These are phyloP conservation scores for Nebria salina DNA, from an alignment of 2,888 invertebrate genomes.

Conservation along the genomic window DNA sequence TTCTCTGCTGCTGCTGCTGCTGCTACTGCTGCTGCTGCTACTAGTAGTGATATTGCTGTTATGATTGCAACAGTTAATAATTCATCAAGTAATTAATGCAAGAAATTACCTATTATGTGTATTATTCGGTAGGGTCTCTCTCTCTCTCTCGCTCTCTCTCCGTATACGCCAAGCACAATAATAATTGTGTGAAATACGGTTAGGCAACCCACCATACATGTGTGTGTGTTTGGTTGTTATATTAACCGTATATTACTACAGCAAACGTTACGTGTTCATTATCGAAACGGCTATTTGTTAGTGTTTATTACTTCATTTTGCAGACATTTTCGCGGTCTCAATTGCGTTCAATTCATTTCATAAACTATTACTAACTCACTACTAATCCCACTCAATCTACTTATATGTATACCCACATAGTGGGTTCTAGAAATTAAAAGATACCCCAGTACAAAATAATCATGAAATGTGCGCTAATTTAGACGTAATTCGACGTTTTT, in stretches of 20 bases:
- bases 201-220: constrained; percentile 49
- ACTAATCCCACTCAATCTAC: too few relatives aligned
- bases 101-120: constrained; percentile 66
- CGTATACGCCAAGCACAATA: neutral
- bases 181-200: constrained; percentile 52
- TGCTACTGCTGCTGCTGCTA: constrained; percentile 55
- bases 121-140: constrained; percentile 59
- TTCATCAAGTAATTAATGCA: constrained; percentile 66
- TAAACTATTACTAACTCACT: neutral
- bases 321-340: neutral
- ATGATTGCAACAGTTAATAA: constrained; percentile 65
- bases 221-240: constrained; percentile 23
- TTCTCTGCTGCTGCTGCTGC: constrained; percentile 55
- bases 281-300: neutral
- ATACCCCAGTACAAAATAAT: too few relatives aligned
- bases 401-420: too few relatives aligned
- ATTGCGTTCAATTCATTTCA: neutral
- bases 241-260: neutral
- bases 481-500: too few relatives aligned
- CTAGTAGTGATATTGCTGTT: constrained; percentile 53
- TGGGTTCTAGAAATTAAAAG: too few relatives aligned
- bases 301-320: neutral
- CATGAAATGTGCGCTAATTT: too few relatives aligned
- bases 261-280: neutral
- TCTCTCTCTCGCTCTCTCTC: constrained; percentile 32